Percentiles rank a stretch among this genome's conserved stretches.
Conservation (phyloP, 2,888 invertebrate genomes). For the Mythimna albipuncta region DNA sequence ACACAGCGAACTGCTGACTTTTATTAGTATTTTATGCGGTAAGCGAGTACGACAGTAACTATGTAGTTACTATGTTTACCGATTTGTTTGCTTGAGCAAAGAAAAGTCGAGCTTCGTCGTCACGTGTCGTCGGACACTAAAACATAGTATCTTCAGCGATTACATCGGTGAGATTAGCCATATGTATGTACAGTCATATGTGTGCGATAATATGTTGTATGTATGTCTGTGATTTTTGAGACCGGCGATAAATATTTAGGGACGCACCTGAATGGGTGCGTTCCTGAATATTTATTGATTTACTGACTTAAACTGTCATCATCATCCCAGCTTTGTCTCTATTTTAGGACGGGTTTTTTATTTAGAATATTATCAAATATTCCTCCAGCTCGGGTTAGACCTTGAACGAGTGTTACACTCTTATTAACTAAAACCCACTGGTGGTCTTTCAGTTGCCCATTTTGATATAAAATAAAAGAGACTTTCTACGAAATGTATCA, state of each 20-base stretch:
- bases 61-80: neutral
- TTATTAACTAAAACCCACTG: too few relatives aligned
- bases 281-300: neutral
- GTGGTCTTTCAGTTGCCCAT: too few relatives aligned
- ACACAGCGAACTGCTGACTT: conserved; percentile 45
- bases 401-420: too few relatives aligned
- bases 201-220: too few relatives aligned
- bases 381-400: too few relatives aligned
- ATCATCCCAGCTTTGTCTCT: neutral
- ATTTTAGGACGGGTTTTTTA: neutral
- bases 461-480: too few relatives aligned
- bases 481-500: too few relatives aligned
- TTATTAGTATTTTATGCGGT: conserved; percentile 45
- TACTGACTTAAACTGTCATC: neutral
- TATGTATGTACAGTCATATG: neutral
- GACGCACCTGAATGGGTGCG: too few relatives aligned
- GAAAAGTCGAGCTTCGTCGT: conserved; percentile 2
- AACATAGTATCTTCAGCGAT: neutral
- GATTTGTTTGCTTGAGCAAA: conserved; percentile 3
- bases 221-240: neutral
- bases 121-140: neutral
- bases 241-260: neutral
- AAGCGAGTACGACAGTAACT: neutral
- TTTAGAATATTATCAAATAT: too few relatives aligned
- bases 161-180: conserved; percentile 1